Evolutionary conservation across 2,888 invertebrate species (phyloP).

Genomic region (Agrilus cyanescens): DNA sequence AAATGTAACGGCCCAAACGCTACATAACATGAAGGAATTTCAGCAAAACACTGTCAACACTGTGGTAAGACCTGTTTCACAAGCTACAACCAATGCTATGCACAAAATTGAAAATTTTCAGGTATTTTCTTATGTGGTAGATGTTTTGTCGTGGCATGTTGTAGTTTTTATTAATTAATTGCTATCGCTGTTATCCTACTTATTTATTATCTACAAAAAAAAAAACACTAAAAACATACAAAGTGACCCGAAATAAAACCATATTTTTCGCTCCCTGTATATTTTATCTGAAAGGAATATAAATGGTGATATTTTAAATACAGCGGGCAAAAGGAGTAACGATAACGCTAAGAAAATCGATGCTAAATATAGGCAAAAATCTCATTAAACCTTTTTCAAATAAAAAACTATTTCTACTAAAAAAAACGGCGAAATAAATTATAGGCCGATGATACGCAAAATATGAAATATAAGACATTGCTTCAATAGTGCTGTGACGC

Average conservation of each 20-base stretch:
- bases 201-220: not conserved
- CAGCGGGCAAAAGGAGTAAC: no score
- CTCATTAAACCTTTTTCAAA: no score
- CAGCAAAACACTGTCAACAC: slow-evolving; percentile 37
- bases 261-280: no score
- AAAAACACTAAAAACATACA: not conserved
- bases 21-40: slow-evolving; percentile 40
- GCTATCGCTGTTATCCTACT: not conserved
- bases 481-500: no score
- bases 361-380: no score
- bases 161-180: not conserved
- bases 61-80: slow-evolving; percentile 24
- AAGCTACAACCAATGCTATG: slow-evolving; percentile 43
- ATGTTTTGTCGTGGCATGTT: not conserved
- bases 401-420: no score
- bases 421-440: no score
- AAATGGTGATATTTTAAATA: no score
- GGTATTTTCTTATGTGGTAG: slow-evolving; percentile 32
- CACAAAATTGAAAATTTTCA: slow-evolving; percentile 52
- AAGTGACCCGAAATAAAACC: not conserved
- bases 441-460: no score
- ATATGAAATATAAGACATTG: no score
- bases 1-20: slow-evolving; percentile 29
- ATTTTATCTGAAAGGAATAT: no score
- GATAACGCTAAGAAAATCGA: no score